Evolutionary conservation across 2,113 vertebrate species (phyloP).

Genomic region (Paracanthobrama guichenoti): DNA sequence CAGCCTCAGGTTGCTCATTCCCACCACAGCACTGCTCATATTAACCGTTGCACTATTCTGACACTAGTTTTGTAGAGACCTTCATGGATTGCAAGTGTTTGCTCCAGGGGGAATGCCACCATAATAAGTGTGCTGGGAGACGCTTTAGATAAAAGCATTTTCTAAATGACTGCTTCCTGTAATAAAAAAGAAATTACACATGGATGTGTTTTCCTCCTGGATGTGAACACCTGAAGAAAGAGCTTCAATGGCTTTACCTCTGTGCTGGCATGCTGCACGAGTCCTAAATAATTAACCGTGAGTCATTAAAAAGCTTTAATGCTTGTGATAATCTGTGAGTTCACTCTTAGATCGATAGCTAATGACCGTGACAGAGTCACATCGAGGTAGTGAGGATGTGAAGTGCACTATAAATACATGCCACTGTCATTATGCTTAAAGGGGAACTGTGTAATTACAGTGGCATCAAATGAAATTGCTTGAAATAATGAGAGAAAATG

Average conservation of each 20-base stretch:
- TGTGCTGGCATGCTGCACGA: neutral
- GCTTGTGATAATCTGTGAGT: constrained; percentile 52
- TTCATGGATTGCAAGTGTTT: neutral
- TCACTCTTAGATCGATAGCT: constrained; percentile 61
- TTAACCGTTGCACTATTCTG: neutral
- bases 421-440: neutral
- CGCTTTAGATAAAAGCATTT: neutral
- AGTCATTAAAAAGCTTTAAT: constrained; percentile 54
- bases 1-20: neutral
- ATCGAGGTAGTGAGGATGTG: constrained; percentile 29
- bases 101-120: neutral
- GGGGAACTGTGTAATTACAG: neutral
- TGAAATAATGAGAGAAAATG: neutral
- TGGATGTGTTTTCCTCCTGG: neutral
- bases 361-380: constrained; percentile 16
- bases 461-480: neutral
- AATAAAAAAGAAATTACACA: neutral
- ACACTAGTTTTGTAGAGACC: neutral
- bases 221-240: neutral
- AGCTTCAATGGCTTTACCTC: neutral
- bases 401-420: constrained; percentile 46
- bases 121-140: neutral
- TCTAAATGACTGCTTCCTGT: neutral
- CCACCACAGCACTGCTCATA: neutral
- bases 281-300: constrained; percentile 51